These are phyloP conservation scores for Dinocampus coccinellae DNA, from an alignment of 2,888 invertebrate species.

Conservation along the genomic window DNA sequence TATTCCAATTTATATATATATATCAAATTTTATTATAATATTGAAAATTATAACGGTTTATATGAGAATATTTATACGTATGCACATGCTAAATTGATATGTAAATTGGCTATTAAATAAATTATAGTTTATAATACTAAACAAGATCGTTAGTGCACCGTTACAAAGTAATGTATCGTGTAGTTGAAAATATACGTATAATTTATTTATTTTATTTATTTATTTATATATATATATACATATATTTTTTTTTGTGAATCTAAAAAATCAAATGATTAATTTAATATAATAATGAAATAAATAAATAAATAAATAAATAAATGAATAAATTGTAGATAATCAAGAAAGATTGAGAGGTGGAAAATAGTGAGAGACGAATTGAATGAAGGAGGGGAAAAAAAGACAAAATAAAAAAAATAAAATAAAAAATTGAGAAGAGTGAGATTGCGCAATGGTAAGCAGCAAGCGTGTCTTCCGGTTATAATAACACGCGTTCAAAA, in stretches of 20 bases:
- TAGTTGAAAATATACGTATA: not conserved
- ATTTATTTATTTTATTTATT: too few species aligned
- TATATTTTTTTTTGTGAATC: too few species aligned
- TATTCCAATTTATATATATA: too few species aligned
- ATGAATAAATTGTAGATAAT: too few species aligned
- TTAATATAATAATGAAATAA: too few species aligned
- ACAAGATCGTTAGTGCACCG: conserved; percentile 39
- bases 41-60: too few species aligned
- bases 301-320: too few species aligned
- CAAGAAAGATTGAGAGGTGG: too few species aligned
- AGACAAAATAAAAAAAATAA: not conserved
- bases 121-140: conserved; percentile 47
- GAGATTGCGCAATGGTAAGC: conserved; percentile 55
- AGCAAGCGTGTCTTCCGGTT: conserved; percentile 65
- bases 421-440: conserved; percentile 39
- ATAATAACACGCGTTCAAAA: conserved; percentile 53
- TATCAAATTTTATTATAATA: too few species aligned
- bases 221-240: too few species aligned
- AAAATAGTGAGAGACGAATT: not conserved
- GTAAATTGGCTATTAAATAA: conserved; percentile 56
- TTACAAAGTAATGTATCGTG: not conserved
- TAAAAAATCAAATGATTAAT: too few species aligned
- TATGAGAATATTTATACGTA: too few species aligned
- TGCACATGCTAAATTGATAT: conserved; percentile 55
- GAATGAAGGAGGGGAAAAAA: not conserved